A percentile compares a stretch with the other conserved stretches of the same genome.
These are phyloP conservation scores for Tenebrosternarchus preto DNA, from an alignment of 2,113 vertebrate species.

Conservation along the genomic window DNA sequence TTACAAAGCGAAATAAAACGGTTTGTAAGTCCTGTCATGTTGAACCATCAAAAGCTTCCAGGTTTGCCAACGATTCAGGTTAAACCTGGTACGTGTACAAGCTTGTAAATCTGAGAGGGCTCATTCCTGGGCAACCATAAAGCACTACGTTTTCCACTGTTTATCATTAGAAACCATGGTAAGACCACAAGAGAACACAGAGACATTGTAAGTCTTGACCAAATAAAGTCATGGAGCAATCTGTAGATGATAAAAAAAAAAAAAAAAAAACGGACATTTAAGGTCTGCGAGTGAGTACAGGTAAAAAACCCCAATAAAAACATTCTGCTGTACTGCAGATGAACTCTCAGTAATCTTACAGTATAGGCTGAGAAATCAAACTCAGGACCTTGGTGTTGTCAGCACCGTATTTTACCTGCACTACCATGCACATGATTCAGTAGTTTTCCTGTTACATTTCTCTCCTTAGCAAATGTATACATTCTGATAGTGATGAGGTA, in stretches of 20 bases:
- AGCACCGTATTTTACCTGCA: no score
- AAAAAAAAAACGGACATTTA: slow-evolving; percentile 30
- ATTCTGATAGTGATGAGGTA: no score
- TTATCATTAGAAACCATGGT: slow-evolving; percentile 25
- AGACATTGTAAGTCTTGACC: slow-evolving; percentile 4
- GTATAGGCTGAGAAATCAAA: no score
- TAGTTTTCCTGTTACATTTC: no score
- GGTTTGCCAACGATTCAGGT: slow-evolving; percentile 13
- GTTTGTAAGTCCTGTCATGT: not conserved
- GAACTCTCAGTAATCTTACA: not conserved
- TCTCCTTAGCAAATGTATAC: no score
- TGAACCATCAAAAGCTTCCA: not conserved
- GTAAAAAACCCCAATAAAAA: not conserved
- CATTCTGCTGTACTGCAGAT: not conserved
- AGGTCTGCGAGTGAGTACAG: slow-evolving; percentile 57
- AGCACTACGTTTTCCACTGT: slow-evolving; percentile 38
- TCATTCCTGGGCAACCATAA: slow-evolving; percentile 26
- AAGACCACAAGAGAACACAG: slow-evolving; percentile 27
- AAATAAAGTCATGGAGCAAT: slow-evolving; percentile 43
- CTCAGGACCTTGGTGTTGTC: no score
- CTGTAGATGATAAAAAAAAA: not conserved
- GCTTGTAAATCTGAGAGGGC: slow-evolving; percentile 34
- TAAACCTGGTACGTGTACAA: slow-evolving; percentile 12
- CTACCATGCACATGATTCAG: no score
- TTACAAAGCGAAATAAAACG: slow-evolving; percentile 12